A percentile compares a stretch with the other conserved stretches of the same genome.
These are phyloP conservation scores for Cheiracanthium punctorium DNA, from an alignment of 2,888 invertebrate genomes.

Conservation along the genomic window DNA sequence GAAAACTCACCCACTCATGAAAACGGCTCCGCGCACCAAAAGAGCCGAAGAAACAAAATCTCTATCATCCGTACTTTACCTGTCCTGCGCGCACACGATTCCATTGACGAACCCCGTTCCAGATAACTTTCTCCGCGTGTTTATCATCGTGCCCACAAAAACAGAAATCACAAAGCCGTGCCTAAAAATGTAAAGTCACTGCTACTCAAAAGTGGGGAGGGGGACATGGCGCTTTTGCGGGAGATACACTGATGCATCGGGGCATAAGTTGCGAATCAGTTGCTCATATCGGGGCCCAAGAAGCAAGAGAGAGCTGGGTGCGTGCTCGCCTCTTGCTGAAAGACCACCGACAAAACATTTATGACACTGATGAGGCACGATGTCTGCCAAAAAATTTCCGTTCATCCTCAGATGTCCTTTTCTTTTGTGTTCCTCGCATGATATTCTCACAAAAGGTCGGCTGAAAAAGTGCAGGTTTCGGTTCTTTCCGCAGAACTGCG, in stretches of 20 bases:
- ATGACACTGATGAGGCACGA: conserved; percentile 52
- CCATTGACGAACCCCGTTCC: background rate
- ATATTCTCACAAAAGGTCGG: conserved; percentile 20
- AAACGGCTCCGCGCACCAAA: no score
- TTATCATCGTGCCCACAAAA: background rate
- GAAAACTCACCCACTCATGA: no score
- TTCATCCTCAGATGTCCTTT: conserved; percentile 26
- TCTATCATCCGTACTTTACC: background rate
- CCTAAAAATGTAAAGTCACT: background rate
- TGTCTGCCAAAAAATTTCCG: conserved; percentile 53
- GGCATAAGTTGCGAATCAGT: background rate
- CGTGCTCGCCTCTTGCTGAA: background rate
- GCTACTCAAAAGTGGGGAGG: no score
- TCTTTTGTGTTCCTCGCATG: conserved; percentile 42
- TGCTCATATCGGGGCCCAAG: conserved; percentile 18
- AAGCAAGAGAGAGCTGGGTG: background rate
- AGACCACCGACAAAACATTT: conserved; percentile 47
- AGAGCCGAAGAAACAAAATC: no score
- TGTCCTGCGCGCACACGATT: background rate
- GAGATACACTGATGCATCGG: background rate
- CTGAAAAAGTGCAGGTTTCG: conserved; percentile 18
- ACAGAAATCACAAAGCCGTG: background rate
- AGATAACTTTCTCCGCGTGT: conserved; percentile 8
- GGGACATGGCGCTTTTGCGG: background rate
- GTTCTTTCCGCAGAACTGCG: background rate